Evolutionary conservation across 2,888 invertebrate species (phyloP), one percentile per base, ranked within the genome.

Genomic region (Tachina fera): DNA sequence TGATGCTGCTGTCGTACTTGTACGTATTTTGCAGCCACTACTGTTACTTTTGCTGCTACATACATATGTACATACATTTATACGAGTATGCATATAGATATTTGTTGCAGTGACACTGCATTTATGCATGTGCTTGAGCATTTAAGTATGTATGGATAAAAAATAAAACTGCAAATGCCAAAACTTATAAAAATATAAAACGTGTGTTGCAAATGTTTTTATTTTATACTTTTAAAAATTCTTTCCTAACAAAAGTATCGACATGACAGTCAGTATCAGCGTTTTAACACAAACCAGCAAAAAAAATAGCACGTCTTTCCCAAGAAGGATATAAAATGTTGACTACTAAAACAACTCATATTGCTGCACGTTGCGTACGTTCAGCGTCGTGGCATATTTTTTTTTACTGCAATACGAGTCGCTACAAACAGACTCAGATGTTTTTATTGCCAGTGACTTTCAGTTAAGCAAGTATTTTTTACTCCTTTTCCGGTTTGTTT

Each of bases 81-180:
- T 31, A 31, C 31, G 0, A 22, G 22, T 4, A 31, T 31, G 31
- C 31, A 31, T 31, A 31, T 31, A 31, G 3, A 31, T 31, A 31
- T 60, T 78, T 56, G 58, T 51, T 43, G 68, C 51, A 81, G 31
- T 81, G 81, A 75, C 75, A 75, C 75, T 81, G 68, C 67, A 75
- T 75, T 81, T 75, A 81, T 81, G 49, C 43, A 74, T 60, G 74
- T 58, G 45, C 49, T 58, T 71, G 65, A 41, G 16, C 19, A 16
- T 51, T 67, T 74, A 45, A 13, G 51, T 13, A 16, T 76, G 70
- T 63, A 43, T 61, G 51, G n/a, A 51, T 22, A 58, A 45, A 56
- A 47, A 60, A 16, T 60, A 9, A 49, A 61, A 60, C 47, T 61
- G 22, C 16, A 71, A 71, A 71, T 43, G 43, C 43, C 49, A 77